Base-by-base conservation (phyloP, 2,797 vertebrate genomes). In the Acipenser transmontanus region DNA sequence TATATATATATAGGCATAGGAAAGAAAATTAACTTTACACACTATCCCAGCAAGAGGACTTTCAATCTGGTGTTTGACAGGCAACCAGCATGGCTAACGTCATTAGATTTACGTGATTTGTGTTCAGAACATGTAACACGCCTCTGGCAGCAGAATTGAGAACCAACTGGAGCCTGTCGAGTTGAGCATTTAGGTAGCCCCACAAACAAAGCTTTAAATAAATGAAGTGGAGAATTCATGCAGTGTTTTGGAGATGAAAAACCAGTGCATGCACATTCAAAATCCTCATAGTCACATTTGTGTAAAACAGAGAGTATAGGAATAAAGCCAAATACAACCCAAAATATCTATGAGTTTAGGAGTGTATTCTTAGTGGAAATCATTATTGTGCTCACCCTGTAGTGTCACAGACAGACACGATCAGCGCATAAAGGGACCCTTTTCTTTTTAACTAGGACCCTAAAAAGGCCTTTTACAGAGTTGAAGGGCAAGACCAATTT, bases 121-220 rank as follows among this genome's bases (percentile, higher is more conserved):
- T 57, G 54, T n/a, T 57, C 54, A 12, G 2, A 57, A 57, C 49
- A 62, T 49, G 48, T 49, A 67, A 52, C 61, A 63, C 12, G 48
- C 11, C 8, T 48, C 61, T n/a, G 61, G 6, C 47, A 48, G 61
- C 47, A 47, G 61, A 63, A 63, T 9, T 48, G 11, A 63, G 47
- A 4, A 63, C 9, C 34, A 34, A 63, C 13, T 47, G 61, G 47
- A 63, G 47, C 49, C 20, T n/a, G 11, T 63, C 20, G 12, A 63
- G 47, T 10, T 11, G n/a, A 63, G 12, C 12, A 47, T 48, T 63
- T 49, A 9, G 54, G 11, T 7, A 57, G 54, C 6, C 54, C 11
- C 11, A 12, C 54, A 5, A 57, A 57, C 54, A 57, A 57, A 48
- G 34, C 12, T 12, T 62, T 12, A 57, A 8, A 47, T 11, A 63